Conservation (phyloP, 64 coral and sea anemone species). For the Dendrophyllia cribrosa region DNA sequence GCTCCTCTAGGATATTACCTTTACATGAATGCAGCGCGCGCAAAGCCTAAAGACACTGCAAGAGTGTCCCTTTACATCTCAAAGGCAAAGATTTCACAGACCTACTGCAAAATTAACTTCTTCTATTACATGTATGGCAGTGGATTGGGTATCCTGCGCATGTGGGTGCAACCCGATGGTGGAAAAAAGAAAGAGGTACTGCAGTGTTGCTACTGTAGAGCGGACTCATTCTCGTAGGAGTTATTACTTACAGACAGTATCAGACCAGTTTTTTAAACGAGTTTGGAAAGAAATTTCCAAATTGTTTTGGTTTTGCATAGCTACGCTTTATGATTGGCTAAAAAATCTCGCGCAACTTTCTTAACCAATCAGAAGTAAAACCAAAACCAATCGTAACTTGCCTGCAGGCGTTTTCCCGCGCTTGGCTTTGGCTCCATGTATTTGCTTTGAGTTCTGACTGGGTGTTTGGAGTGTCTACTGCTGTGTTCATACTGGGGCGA, state of each 20-base stretch:
- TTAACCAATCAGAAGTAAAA: no score
- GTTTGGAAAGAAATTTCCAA: no score
- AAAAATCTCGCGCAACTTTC: no score
- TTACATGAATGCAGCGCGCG: constrained; percentile 60
- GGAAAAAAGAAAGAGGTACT: background rate
- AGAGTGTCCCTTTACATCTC: constrained; percentile 32
- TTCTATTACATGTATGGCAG: constrained; percentile 87
- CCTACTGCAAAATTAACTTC: constrained; percentile 86
- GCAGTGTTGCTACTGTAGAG: background rate
- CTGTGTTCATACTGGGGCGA: no score
- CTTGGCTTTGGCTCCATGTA: no score
- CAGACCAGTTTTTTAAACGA: no score
- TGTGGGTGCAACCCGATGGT: constrained; percentile 55
- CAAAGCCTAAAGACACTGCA: constrained; percentile 50
- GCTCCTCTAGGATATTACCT: constrained; percentile 77
- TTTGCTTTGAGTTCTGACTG: no score
- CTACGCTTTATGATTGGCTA: no score
- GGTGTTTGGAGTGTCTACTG: no score
- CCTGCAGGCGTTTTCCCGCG: no score
- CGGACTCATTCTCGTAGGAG: background rate
- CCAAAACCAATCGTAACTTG: no score
- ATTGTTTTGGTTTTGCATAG: no score
- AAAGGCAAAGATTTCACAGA: constrained; percentile 25
- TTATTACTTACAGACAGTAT: background rate
- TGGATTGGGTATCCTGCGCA: constrained; percentile 74